Evolutionary conservation across 2,113 vertebrate species (phyloP).

Genomic region (Willisornis vidua): DNA sequence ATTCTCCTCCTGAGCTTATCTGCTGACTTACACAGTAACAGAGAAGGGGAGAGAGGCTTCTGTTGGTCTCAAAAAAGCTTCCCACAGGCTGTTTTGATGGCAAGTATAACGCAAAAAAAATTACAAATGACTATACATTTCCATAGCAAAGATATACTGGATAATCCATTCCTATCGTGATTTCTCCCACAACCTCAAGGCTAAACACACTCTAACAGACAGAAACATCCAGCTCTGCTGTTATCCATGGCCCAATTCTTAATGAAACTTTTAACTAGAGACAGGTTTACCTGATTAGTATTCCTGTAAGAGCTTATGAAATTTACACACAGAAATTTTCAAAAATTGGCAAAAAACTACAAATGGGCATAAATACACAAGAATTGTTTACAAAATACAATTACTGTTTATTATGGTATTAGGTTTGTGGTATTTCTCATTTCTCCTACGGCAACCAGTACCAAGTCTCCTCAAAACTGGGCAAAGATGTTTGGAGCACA

Average conservation of each 20-base stretch:
- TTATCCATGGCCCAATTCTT: neutral
- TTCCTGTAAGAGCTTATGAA: neutral
- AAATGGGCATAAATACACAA: neutral
- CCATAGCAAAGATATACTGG: constrained; percentile 51
- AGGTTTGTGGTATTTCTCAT: neutral
- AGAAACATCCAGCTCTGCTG: neutral
- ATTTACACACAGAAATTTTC: neutral
- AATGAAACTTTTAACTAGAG: neutral
- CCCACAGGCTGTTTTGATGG: constrained; percentile 57
- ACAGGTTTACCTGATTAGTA: neutral
- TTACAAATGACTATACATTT: constrained; percentile 37
- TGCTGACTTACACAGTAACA: constrained; percentile 19
- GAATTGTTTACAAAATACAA: neutral
- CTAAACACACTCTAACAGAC: neutral
- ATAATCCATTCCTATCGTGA: constrained; percentile 26
- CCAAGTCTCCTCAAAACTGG: neutral
- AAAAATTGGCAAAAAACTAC: neutral
- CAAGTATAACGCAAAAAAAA: neutral
- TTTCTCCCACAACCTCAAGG: constrained; percentile 10
- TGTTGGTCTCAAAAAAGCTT: neutral
- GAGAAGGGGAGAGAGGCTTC: neutral
- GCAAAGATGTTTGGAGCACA: neutral
- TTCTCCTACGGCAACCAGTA: neutral
- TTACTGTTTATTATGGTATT: neutral
- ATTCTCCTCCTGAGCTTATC: constrained; percentile 43